phyloP scores from a whole-genome alignment of 1,140 invertebrate species.

The Reticulitermes speratus region DNA sequence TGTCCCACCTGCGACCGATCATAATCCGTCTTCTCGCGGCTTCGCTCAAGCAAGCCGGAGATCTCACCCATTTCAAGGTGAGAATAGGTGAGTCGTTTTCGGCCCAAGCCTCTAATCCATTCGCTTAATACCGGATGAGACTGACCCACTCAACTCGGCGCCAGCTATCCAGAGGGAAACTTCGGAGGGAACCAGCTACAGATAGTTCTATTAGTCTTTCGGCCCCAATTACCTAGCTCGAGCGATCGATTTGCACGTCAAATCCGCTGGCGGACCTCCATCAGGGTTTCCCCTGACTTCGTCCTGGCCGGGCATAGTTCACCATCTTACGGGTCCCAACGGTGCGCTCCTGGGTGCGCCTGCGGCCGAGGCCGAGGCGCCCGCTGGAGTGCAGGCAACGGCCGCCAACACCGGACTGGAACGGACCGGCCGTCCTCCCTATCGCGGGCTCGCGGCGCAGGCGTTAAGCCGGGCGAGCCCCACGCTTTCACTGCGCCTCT shows the following conservation, averaged over 20 bases:
- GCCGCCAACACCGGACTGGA: too few species aligned
- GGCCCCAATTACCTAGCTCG: constrained; percentile 86
- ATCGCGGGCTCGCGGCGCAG: too few species aligned
- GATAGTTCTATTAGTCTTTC: constrained; percentile 93
- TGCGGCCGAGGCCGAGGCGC: too few species aligned
- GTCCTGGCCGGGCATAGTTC: too few species aligned
- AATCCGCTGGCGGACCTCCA: too few species aligned
- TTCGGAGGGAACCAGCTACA: constrained; percentile 89
- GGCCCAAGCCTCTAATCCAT: constrained; percentile 83
- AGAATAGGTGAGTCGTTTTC: constrained; percentile 81
- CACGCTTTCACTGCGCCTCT: too few species aligned
- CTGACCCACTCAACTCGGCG: constrained; percentile 51
- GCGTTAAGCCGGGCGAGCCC: too few species aligned
- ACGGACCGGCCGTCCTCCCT: too few species aligned
- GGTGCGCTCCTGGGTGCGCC: too few species aligned
- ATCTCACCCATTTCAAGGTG: constrained; percentile 86
- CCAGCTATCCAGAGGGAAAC: constrained; percentile 86
- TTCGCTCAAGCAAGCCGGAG: constrained; percentile 63
- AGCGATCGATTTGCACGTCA: constrained; percentile 92
- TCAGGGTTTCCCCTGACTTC: too few species aligned
- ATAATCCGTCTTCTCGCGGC: constrained; percentile 56
- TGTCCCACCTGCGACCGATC: constrained; percentile 83
- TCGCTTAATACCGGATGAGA: constrained; percentile 77
- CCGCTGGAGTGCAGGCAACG: too few species aligned
- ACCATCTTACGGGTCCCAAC: too few species aligned